Conservation (phyloP, 2,888 invertebrate genomes). For the Graphium colonna region DNA sequence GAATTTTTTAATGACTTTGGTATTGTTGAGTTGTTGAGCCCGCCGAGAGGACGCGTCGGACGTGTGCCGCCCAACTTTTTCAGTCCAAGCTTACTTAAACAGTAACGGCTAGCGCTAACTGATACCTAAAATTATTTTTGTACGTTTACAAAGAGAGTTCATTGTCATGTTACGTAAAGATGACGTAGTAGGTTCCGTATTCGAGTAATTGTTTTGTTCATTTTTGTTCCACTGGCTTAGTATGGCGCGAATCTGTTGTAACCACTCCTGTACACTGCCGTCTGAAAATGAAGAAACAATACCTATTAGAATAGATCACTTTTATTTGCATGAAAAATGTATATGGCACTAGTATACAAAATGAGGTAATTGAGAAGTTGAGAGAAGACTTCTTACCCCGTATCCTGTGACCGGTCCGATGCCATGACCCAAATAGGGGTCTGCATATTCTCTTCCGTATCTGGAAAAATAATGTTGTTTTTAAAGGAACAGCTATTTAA, state of each 20-base stretch:
- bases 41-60: constrained; percentile 22
- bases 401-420: constrained; percentile 98
- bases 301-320: too few relatives aligned
- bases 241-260: constrained; percentile 97
- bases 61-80: constrained; percentile 34
- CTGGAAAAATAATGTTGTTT: constrained; percentile 60
- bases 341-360: too few relatives aligned
- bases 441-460: constrained; percentile 94
- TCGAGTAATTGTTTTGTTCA: constrained; percentile 63
- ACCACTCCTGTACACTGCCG: constrained; percentile 95
- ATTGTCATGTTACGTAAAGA: constrained; percentile 75
- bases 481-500: too few relatives aligned
- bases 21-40: constrained; percentile 57
- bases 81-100: constrained; percentile 62
- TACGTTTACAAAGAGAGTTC: constrained; percentile 79
- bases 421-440: constrained; percentile 96
- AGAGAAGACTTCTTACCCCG: constrained; percentile 85
- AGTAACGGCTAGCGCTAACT: constrained; percentile 70
- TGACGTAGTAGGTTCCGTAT: constrained; percentile 68
- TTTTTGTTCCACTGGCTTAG: constrained; percentile 77
- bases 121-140: constrained; percentile 71
- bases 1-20: constrained; percentile 75
- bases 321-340: too few relatives aligned
- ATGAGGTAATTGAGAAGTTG: too few relatives aligned
- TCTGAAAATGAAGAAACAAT: constrained; percentile 83